Evolutionary conservation across 2,888 invertebrate genomes (phyloP).

Genomic region (Thereva nobilitata): DNA sequence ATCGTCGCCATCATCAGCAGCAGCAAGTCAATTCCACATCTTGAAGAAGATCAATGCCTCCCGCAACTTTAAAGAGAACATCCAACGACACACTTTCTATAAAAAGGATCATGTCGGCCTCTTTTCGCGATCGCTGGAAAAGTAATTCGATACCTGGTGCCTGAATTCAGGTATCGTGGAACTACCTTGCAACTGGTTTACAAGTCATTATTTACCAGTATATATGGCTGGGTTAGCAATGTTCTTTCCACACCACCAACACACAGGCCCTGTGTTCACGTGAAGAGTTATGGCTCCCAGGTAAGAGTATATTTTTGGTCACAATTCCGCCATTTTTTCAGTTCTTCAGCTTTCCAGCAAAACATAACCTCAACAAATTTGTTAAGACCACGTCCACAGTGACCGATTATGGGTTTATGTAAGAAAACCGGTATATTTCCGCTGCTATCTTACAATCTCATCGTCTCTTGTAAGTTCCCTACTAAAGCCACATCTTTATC

Average conservation of each 20-base stretch:
- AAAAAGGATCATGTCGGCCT: background rate
- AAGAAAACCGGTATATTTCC: slow-evolving; percentile 26
- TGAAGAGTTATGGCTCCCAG: background rate
- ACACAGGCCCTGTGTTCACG: background rate
- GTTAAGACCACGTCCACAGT: too few relatives aligned
- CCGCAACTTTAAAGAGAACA: background rate
- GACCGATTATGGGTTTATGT: too few relatives aligned
- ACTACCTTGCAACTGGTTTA: too few relatives aligned
- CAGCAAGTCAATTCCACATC: slow-evolving; percentile 6
- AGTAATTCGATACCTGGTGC: too few relatives aligned
- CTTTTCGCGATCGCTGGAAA: background rate
- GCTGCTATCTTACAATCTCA: background rate
- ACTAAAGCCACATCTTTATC: background rate
- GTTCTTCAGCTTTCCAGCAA: too few relatives aligned
- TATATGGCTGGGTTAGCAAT: too few relatives aligned
- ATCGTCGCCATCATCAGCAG: background rate
- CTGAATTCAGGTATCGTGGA: too few relatives aligned
- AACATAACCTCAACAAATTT: too few relatives aligned
- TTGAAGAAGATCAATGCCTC: background rate
- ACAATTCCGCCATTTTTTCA: background rate
- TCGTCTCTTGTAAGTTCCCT: too few relatives aligned
- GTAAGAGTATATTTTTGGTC: slow-evolving; percentile 15
- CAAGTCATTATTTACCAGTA: too few relatives aligned
- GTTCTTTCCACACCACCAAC: background rate
- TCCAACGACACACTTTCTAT: background rate